Base-by-base conservation (phyloP, 2,888 invertebrate species). In the Ectemnius continuus region DNA sequence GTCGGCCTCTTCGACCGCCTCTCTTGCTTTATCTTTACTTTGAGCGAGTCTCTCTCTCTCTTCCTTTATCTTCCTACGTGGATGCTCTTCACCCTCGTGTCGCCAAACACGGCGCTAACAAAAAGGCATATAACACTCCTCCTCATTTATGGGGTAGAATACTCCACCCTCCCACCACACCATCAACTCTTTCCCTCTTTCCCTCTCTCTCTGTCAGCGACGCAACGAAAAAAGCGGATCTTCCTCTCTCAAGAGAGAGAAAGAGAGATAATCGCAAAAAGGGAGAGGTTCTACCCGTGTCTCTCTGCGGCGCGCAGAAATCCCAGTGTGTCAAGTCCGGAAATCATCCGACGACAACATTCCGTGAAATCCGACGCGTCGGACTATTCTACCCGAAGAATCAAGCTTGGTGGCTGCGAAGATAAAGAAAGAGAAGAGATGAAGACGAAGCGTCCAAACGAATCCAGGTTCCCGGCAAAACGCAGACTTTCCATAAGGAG, bases 401-500 rank as follows among this genome's bases (percentile, higher is more conserved):
- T 23, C 23, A 23, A 23, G 23, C 23, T 23, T 23, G 23, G 23
- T 23, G 23, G 23, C 3, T 23, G 2, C 3, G 3, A 47, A 47
- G 47, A 47, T 2, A 47, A n/a, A 47, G 47, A 47, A 3, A 47
- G 47, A 47, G 47, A 47, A 6, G 5, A 47, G 47, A 47, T 23
- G 5, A 47, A n/a, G n/a, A n/a, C 2, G 47, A 47, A 6, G 5
- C 47, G 2, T 47, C 47, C 47, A n/a, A 47, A 47, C n/a, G 47
- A 47, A 47, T 47, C 47, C 13, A 47, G 5, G 47, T 47, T 47
- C n/a, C 47, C 47, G n/a, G n/a, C 52, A 52, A 80, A 70, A 71
- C 57, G 46, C 59, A 60, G 58, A 60, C 67, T 75, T 76, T 78
- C 75, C 75, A 64, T 76, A 81, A 81, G 76, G 11, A 82, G 76